phyloP scores from a whole-genome alignment of 2,888 invertebrate genomes.

The Sinotaia quadrata region DNA sequence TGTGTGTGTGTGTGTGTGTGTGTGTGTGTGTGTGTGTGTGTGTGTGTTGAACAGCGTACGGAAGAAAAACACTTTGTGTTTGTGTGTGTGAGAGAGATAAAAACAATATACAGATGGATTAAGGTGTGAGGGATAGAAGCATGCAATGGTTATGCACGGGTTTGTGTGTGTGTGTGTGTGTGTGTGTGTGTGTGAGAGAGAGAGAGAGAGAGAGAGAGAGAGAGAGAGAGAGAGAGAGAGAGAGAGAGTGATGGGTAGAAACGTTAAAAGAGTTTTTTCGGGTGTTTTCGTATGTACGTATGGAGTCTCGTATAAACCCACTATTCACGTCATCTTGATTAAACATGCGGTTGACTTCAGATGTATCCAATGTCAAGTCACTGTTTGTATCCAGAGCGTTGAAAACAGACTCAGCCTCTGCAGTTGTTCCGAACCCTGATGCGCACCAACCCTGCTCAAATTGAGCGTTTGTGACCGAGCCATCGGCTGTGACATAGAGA shows the following conservation, averaged over 20 bases:
- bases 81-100: background rate
- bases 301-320: background rate
- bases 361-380: conserved; percentile 41
- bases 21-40: conserved; percentile 4
- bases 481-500: conserved; percentile 38
- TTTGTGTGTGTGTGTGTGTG: conserved; percentile 16
- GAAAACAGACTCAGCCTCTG: conserved; percentile 51
- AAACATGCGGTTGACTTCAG: conserved; percentile 43
- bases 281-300: background rate
- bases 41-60: background rate
- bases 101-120: background rate
- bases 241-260: background rate
- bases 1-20: conserved; percentile 14
- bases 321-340: conserved; percentile 26
- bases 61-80: background rate
- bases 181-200: conserved; percentile 17
- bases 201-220: background rate
- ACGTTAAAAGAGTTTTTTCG: background rate
- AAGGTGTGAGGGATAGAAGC: background rate
- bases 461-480: conserved; percentile 44
- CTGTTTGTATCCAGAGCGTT: conserved; percentile 42
- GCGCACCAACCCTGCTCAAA: conserved; percentile 49
- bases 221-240: background rate
- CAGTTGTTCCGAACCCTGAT: conserved; percentile 44
- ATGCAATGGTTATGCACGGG: background rate